These are phyloP conservation scores for Erinaceus europaeus DNA, from an alignment of 2,113 vertebrate genomes.

Conservation along the genomic window DNA sequence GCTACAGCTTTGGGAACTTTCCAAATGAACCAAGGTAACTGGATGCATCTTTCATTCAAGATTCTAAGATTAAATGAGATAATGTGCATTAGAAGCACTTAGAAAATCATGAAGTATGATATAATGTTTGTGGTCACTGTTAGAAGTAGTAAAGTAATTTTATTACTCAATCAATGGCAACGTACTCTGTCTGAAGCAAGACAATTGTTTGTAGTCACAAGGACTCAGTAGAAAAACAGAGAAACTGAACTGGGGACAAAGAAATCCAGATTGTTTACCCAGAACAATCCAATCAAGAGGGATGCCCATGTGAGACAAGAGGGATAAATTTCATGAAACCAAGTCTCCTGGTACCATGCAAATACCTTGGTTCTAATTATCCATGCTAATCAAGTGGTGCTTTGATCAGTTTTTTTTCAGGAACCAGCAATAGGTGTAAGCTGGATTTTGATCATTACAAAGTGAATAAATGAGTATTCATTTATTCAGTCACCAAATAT, in stretches of 20 bases:
- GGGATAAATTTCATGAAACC: background rate
- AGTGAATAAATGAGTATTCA: background rate
- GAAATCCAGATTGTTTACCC: background rate
- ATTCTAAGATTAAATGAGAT: slow-evolving; percentile 33
- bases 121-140: background rate
- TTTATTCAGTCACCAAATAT: background rate
- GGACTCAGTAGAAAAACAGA: background rate
- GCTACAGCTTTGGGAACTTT: background rate
- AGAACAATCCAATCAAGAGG: background rate
- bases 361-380: background rate
- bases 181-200: background rate
- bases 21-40: background rate
- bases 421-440: background rate
- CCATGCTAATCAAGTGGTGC: background rate
- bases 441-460: background rate
- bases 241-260: background rate
- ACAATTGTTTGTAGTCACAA: background rate
- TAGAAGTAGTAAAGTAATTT: slow-evolving; percentile 30
- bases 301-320: background rate
- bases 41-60: background rate
- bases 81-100: slow-evolving; percentile 1
- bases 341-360: background rate
- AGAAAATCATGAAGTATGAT: background rate
- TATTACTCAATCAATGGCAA: background rate
- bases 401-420: background rate